phyloP scores from a whole-genome alignment of 2,113 vertebrate species.

The Nicator chloris region DNA sequence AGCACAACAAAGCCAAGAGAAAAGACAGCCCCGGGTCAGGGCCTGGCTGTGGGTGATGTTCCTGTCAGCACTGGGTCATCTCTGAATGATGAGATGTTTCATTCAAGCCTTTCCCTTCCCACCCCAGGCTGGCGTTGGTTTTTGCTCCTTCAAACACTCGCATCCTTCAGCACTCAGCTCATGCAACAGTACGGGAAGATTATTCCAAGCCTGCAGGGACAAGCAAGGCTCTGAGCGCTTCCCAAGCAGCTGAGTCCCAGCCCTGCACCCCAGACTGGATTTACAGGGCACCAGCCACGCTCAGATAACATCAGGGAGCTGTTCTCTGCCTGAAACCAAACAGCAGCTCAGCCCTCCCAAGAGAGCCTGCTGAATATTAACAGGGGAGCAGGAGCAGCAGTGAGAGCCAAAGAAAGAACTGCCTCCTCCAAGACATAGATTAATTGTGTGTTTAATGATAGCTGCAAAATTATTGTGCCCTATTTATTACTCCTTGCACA shows the following conservation, averaged over 20 bases:
- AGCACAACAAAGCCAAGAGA: background rate
- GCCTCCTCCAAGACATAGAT: background rate
- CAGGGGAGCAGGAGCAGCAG: background rate
- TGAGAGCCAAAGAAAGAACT: background rate
- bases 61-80: background rate
- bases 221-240: background rate
- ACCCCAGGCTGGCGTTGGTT: background rate
- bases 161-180: background rate
- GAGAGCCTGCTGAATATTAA: background rate
- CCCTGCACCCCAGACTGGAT: background rate
- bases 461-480: background rate
- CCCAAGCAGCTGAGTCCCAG: background rate
- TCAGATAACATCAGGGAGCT: background rate
- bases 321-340: background rate
- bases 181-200: background rate
- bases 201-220: background rate
- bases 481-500: background rate
- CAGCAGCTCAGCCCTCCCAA: background rate
- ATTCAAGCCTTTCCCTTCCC: background rate
- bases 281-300: background rate
- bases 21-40: background rate
- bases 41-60: background rate
- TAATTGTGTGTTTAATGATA: background rate
- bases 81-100: background rate
- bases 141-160: background rate